Percentiles rank a stretch among this genome's conserved stretches.
phyloP scores from a whole-genome alignment of 92 coral and sea anemone genomes.

The Epizoanthus illoricatus region DNA sequence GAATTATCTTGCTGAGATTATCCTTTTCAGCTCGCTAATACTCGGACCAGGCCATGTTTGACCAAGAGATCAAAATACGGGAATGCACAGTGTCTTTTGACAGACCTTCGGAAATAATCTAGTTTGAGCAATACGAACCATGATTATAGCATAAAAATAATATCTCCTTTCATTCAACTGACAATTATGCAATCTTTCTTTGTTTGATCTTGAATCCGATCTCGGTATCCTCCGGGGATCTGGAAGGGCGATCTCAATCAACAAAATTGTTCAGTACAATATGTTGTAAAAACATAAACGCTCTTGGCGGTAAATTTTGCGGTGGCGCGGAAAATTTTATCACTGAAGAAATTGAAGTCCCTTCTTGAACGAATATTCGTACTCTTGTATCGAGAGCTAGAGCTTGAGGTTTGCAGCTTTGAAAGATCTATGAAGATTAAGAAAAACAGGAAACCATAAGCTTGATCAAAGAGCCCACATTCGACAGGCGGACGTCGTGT shows the following conservation, averaged over 20 bases:
- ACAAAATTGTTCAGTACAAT: background rate
- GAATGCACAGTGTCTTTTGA: too few relatives aligned
- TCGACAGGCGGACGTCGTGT: slow-evolving; percentile 18
- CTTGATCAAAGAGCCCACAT: background rate
- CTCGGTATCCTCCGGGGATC: slow-evolving; percentile 26
- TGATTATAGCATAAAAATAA: too few relatives aligned
- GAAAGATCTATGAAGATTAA: background rate
- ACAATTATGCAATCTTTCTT: too few relatives aligned
- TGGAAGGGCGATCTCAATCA: background rate
- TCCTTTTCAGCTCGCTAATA: background rate
- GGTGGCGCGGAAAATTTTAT: background rate
- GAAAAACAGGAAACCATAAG: slow-evolving; percentile 2
- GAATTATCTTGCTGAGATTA: background rate
- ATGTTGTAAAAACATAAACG: background rate
- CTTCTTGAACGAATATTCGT: background rate
- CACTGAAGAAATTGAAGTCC: background rate
- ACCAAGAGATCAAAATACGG: too few relatives aligned
- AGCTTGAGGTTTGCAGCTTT: background rate
- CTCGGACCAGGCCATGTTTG: background rate
- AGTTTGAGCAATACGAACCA: too few relatives aligned
- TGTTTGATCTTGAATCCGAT: background rate
- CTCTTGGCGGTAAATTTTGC: slow-evolving; percentile 12
- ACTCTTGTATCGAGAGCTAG: background rate
- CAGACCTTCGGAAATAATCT: too few relatives aligned
- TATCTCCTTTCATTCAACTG: too few relatives aligned